Evolutionary conservation across 2,888 invertebrate species (phyloP).

Genomic region (Galerucella nymphaeae): DNA sequence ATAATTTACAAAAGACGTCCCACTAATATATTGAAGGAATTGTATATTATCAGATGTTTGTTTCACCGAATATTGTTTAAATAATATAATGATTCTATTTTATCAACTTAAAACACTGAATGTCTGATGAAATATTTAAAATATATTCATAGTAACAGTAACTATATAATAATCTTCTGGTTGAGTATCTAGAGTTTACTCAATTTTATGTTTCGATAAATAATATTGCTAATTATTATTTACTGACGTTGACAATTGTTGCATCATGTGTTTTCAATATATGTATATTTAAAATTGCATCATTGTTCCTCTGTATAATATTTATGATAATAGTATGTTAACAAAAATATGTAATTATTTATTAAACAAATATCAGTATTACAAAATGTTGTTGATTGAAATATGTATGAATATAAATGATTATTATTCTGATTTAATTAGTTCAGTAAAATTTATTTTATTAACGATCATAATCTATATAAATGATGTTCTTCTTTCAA

Average conservation of each 20-base stretch:
- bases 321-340: conserved; percentile 1
- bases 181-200: no score
- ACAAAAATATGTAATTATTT: conserved; percentile 1
- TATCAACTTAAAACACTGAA: background rate
- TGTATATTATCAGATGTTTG: no score
- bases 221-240: background rate
- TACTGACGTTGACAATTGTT: background rate
- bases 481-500: no score
- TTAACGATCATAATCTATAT: no score
- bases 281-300: background rate
- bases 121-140: background rate
- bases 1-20: no score
- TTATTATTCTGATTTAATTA: no score
- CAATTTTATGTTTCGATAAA: background rate
- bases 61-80: background rate
- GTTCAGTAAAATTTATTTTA: no score
- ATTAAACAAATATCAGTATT: background rate
- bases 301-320: background rate
- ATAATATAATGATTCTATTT: background rate
- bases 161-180: no score
- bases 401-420: background rate
- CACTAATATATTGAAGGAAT: no score
- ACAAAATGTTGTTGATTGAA: background rate
- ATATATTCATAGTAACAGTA: background rate
- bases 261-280: background rate